Evolutionary conservation across 2,797 vertebrate species (phyloP), one percentile per base, ranked within the genome.

Genomic region (Sebastes taczanowskii): DNA sequence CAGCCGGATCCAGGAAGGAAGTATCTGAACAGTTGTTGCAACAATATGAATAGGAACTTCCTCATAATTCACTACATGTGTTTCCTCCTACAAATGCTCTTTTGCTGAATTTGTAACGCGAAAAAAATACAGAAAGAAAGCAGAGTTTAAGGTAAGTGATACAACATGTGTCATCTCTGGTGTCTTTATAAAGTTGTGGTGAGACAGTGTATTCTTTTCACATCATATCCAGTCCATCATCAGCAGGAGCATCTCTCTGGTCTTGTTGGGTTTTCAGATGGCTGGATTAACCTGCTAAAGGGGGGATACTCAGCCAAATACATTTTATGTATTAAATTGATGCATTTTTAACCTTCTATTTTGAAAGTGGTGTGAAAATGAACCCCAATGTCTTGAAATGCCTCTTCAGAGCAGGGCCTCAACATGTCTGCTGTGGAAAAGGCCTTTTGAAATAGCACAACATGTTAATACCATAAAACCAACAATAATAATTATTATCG

Each of bases 1-100:
- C 4, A 14, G 11, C 16, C 20, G 6, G 22, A 70, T 59, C 32
- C 89, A 75, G 91, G 94, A 92, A 94, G 95, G 92, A 96, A 95
- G 88, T 83, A 22, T 83, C 81, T 53, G n/a, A 60, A 23, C 85
- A 59, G 80, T 83, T 80, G 68, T 66, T 79, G 74, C 76, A 77
- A 58, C 20, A 72, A 72, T 42, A 74, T 84, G 86, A 66, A 69
- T 7, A 63, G 10, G 11, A 66, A 88, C 86, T 91, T 92, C 88
- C 91, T 80, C 23, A 49, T 88, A 70, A 34, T 82, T 78, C 65
- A 66, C 1, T 52, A 7, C 61, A 72, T 34, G 75, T 34, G 46
- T 88, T 91, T 77, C 76, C 60, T 86, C 9, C 1, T 38, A 9
- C 34, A 20, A 32, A 56, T 6, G 4, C 4, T 30, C 3, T 7